Percentiles rank a stretch among this genome's conserved stretches.
phyloP scores from a whole-genome alignment of 2,888 invertebrate genomes.

The Zootermopsis nevadensis region DNA sequence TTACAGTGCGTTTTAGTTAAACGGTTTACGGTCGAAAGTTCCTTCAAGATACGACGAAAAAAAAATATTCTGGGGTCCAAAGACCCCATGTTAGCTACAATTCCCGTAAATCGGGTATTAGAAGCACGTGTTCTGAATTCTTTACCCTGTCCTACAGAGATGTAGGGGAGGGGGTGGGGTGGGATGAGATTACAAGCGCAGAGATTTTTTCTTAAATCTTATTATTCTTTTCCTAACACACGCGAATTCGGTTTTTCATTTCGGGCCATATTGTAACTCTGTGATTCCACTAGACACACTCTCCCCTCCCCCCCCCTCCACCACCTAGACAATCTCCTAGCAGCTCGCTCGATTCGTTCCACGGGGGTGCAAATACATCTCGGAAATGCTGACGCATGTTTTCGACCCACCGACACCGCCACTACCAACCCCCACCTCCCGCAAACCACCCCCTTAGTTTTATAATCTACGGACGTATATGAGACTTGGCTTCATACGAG shows the following conservation, averaged over 20 bases:
- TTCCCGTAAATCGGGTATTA: slow-evolving; percentile 29
- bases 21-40: too few relatives aligned
- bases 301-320: background rate
- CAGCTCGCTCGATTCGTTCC: slow-evolving; percentile 27
- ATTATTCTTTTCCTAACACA: slow-evolving; percentile 31
- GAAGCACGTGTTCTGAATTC: slow-evolving; percentile 25
- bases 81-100: slow-evolving; percentile 8
- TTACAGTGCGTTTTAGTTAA: too few relatives aligned
- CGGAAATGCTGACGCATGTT: slow-evolving; percentile 49
- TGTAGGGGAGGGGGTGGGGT: background rate
- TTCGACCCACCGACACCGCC: slow-evolving; percentile 34
- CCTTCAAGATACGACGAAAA: too few relatives aligned
- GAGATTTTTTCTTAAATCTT: slow-evolving; percentile 29
- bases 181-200: slow-evolving; percentile 22
- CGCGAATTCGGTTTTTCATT: slow-evolving; percentile 23
- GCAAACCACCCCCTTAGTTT: background rate
- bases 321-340: background rate
- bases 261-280: slow-evolving; percentile 36
- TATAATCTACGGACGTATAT: slow-evolving; percentile 30
- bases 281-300: background rate
- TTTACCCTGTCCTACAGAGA: background rate
- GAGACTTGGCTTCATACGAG: background rate
- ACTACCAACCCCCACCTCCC: slow-evolving; percentile 2
- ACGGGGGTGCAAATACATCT: slow-evolving; percentile 38
- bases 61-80: background rate